These are phyloP conservation scores for Sinhomidia bicolor DNA, from an alignment of 2,888 invertebrate genomes.

Conservation along the genomic window DNA sequence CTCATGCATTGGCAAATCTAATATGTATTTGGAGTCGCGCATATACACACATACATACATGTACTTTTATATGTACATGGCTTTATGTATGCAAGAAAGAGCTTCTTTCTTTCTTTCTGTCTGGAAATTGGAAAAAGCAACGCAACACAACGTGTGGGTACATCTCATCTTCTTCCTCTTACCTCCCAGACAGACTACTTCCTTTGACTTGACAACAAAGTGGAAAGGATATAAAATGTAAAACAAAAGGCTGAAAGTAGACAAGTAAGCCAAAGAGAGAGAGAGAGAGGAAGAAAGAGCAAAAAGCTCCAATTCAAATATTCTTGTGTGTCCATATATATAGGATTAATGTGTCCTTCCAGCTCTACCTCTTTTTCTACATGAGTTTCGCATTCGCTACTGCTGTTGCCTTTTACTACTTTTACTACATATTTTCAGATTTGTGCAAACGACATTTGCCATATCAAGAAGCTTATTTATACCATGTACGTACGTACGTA, in stretches of 20 bases:
- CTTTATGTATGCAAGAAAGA: background rate
- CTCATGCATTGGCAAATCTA: background rate
- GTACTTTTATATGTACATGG: background rate
- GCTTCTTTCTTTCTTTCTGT: no score
- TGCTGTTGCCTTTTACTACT: no score
- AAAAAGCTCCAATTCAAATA: conserved; percentile 19
- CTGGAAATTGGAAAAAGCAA: conserved; percentile 22
- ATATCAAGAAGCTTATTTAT: no score
- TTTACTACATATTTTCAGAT: no score
- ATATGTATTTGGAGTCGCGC: background rate
- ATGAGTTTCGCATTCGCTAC: no score
- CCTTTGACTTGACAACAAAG: conserved; percentile 25
- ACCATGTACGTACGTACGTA: no score
- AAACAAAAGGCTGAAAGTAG: conserved; percentile 35
- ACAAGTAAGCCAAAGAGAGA: conserved; percentile 8
- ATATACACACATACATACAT: background rate
- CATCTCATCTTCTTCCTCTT: background rate
- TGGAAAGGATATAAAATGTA: conserved; percentile 29
- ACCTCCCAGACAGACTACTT: background rate
- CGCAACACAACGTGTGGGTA: no score
- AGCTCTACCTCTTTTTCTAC: no score
- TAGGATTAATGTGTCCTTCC: conserved; percentile 31
- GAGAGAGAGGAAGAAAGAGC: background rate
- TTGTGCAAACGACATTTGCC: no score
- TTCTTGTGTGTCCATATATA: background rate